Evolutionary conservation across 2,797 vertebrate genomes (phyloP), one percentile per base, ranked within the genome.

Genomic region (Pygocentrus nattereri): DNA sequence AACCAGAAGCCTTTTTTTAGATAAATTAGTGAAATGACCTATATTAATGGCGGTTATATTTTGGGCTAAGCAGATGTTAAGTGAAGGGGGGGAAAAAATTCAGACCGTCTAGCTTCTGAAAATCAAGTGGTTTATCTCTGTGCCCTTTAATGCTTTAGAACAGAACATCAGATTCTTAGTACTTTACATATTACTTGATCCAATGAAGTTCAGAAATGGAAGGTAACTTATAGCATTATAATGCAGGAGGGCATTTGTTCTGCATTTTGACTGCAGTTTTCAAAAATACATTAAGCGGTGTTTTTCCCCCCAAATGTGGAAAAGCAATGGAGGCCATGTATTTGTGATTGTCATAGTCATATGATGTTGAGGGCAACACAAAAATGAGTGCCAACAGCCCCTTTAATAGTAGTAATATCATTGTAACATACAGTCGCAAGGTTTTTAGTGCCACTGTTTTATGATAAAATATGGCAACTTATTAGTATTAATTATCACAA

Each of bases 1-100:
- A 72, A 83, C 80, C 81, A 79, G 47, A 84, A 75, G 59, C 64
- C 34, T 78, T 78, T 85, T n/a, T 83, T 81, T 85, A 79, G 81
- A 56, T 71, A 70, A 74, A 74, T 69, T 73, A 70, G 31, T 79
- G 71, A 73, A 76, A 70, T 78, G 86, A 85, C 86, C 86, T 81
- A 64, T 77, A 77, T 74, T 81, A 81, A 58, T 78, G 76, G 62
- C n/a, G 18, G 79, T 34, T 76, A 56, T 74, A 56, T 65, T 69
- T 65, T 11, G 74, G 70, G 71, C 56, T 41, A 72, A 80, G 56
- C 80, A 77, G 62, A 80, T 83, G 81, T 67, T 41, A 70, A 78
- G 78, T 52, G 47, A 34, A 67, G 23, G 27, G 23, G 27, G 79
- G 58, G 41, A 44, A 52, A 70, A 41, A 78, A 62, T 8, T 70